Evolutionary conservation across 2,888 invertebrate species (phyloP), one percentile per base, ranked within the genome.

Genomic region (Malacosoma neustria): DNA sequence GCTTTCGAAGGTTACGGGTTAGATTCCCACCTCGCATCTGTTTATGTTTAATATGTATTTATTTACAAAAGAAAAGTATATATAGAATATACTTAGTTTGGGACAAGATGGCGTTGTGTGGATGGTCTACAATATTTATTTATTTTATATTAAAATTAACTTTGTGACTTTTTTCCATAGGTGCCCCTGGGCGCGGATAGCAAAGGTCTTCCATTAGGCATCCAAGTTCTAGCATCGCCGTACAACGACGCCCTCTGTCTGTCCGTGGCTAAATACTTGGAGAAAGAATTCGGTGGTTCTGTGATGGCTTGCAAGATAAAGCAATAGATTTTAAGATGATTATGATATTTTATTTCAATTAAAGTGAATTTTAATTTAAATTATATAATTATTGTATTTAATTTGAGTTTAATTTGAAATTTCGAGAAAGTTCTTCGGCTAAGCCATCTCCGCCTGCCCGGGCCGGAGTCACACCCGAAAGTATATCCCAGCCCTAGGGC

Each of bases 161-260:
- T 39, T 4, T 35, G 6, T 37, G 31, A 33, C 4, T 29, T 4
- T 29, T 36, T 31, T 42, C 13, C 35, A 1, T 61, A 86, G 86
- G 92, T 95, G 13, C 96, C 96, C 0, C 72, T 96, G 34, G 96
- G 96, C 2, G 81, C 93, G 32, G 89, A 89, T 49, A 72, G 84
- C 13, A 82, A 90, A 37, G 93, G 94, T 3, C 76, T 96, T 2
- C 96, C 96, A 0, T 54, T 95, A 4, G 96, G 96, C 14, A 82
- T 96, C 38, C 96, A 96, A 77, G 89, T 93, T 3, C 86, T 94
- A 3, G 90, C 92, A 0, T 90, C 90, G 0, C 91, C 91, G 0
- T 82, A 90, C 70, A 90, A 92, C 46, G 96, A 96, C 61, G 90
- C 90, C 13, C 76, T 94, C 1, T 91, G 92, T 46, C 69, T 96